Conservation (phyloP, 2,888 invertebrate species). For the Tetragonisca angustula region DNA sequence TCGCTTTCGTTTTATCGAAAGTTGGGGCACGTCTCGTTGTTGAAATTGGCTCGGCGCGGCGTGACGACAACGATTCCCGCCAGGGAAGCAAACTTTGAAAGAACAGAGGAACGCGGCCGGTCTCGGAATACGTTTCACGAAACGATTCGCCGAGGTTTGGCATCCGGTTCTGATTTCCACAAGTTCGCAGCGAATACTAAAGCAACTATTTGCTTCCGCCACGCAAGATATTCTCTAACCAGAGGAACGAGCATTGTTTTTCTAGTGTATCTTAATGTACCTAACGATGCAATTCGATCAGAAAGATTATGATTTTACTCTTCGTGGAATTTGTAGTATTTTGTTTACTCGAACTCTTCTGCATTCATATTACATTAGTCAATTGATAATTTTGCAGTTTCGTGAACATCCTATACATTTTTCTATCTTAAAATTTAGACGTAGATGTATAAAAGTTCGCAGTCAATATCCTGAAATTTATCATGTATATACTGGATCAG, state of each 20-base stretch:
- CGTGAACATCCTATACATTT: too few relatives aligned
- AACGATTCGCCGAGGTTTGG: neutral
- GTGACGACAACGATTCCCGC: neutral
- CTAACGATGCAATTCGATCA: neutral
- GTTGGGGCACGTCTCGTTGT: neutral
- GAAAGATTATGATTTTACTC: neutral
- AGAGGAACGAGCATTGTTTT: neutral
- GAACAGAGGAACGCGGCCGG: neutral
- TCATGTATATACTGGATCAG: neutral
- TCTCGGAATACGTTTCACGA: too few relatives aligned
- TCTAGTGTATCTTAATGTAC: neutral
- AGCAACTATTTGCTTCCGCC: neutral
- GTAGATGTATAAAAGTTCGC: too few relatives aligned
- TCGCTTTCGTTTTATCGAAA: neutral
- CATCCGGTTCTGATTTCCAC: too few relatives aligned
- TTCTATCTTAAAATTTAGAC: too few relatives aligned
- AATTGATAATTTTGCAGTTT: neutral
- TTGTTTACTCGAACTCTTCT: neutral
- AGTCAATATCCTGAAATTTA: neutral
- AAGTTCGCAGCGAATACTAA: too few relatives aligned
- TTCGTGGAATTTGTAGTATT: neutral
- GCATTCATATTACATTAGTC: neutral
- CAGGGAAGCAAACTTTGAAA: slow-evolving; percentile 8
- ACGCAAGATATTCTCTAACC: too few relatives aligned
- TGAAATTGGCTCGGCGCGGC: neutral